Conservation (phyloP, 2,797 vertebrate species). For the Rhynchotus rufescens region DNA sequence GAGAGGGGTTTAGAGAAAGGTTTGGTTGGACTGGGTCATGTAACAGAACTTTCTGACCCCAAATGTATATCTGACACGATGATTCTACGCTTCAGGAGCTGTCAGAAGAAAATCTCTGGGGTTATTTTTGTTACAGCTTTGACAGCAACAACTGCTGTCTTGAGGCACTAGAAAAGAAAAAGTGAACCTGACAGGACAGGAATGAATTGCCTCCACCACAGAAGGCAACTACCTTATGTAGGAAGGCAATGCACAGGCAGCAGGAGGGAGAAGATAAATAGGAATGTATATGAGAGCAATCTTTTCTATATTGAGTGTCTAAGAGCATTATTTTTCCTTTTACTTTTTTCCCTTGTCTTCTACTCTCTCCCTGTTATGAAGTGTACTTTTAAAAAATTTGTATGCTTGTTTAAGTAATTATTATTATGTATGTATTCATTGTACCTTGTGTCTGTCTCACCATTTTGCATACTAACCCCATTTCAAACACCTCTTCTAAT, state of each 20-base stretch:
- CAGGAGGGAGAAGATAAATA: constrained; percentile 22
- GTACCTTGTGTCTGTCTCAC: background rate
- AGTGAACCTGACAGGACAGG: constrained; percentile 41
- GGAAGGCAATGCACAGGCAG: constrained; percentile 17
- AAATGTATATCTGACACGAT: constrained; percentile 26
- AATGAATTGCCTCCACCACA: constrained; percentile 43
- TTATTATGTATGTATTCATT: constrained; percentile 3
- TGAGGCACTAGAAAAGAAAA: constrained; percentile 37
- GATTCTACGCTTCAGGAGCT: constrained; percentile 24
- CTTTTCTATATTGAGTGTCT: constrained; percentile 33
- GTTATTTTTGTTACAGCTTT: constrained; percentile 64
- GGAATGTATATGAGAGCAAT: constrained; percentile 8
- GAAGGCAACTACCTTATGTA: constrained; percentile 11
- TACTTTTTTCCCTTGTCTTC: background rate
- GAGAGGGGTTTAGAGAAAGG: constrained; percentile 12
- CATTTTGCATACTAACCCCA: background rate
- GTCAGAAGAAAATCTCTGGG: constrained; percentile 60
- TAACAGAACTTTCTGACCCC: constrained; percentile 19
- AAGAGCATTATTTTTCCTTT: background rate
- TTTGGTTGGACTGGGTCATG: background rate
- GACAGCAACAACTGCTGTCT: constrained; percentile 57
- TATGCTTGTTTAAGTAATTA: background rate
- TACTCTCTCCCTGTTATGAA: background rate
- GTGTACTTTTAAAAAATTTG: background rate
- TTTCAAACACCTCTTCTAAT: background rate